Evolutionary conservation across 2,113 vertebrate genomes (phyloP), one percentile per base, ranked within the genome.

Genomic region (Camelus dromedarius): DNA sequence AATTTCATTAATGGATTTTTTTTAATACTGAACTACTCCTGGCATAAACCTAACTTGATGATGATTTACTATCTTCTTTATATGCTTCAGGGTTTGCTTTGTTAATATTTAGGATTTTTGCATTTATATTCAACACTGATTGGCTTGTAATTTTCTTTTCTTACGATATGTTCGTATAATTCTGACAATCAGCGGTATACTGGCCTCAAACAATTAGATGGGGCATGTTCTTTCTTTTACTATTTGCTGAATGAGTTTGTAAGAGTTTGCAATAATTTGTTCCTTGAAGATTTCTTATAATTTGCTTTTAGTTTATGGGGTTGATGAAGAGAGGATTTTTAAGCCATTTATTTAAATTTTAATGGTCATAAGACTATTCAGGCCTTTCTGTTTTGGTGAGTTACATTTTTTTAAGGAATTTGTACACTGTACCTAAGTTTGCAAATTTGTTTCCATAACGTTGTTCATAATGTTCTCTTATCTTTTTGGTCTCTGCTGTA

Each of bases 91-190:
- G n/a, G 75, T 67, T 89, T 93, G 42, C 42, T 62, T 77, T 48
- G n/a, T 50, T 67, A 76, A 15, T 66, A 32, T 89, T 83, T 83
- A 83, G 58, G 35, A 8, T 35, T 75, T 86, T 87, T 95, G 14
- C 42, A 64, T 88, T 83, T 88, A 88, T 83, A 30, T 62, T 84
- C 35, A 85, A 84, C 26, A 42, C 5, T 83, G 10, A 58, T 73
- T 88, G 69, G 15, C 52, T 58, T 70, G 19, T 89, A 64, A 70
- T n/a, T 92, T 76, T 89, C 89, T 89, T 92, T 72, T 92, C 24
- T 50, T 76, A 64, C 16, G 52, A 83, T n/a, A 28, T 56, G 24
- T 48, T 79, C 28, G 69, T 66, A 20, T 69, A 42, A 42, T 60
- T 93, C 92, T 86, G 75, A 66, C 42, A 88, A 19, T n/a, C n/a